Evolutionary conservation across 2,797 vertebrate species (phyloP).

Genomic region (Avahi laniger): DNA sequence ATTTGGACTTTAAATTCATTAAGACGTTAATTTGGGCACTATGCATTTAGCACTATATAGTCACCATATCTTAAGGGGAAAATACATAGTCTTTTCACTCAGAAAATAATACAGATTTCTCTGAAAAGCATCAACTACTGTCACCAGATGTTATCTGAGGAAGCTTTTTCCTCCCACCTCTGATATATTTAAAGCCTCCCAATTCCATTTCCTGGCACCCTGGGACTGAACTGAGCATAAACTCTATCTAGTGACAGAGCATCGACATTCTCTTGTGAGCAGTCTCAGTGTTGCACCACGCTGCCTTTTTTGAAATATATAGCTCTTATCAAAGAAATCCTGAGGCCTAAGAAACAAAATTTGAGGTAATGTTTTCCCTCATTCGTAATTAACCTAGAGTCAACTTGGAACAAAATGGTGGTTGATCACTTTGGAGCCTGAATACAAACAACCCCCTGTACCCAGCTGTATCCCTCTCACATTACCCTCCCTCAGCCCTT

Average conservation of each 20-base stretch:
- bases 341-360: not conserved
- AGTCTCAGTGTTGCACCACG: not conserved
- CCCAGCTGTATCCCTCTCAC: not conserved
- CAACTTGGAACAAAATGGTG: not conserved
- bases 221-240: not conserved
- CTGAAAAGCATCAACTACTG: not conserved
- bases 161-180: not conserved
- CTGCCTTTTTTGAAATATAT: not conserved
- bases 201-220: not conserved
- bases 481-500: not conserved
- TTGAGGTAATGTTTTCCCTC: not conserved
- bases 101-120: conserved; percentile 11
- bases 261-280: not conserved
- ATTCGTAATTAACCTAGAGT: not conserved
- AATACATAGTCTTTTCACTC: not conserved
- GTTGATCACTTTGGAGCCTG: not conserved
- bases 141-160: conserved; percentile 22
- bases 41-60: not conserved
- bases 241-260: not conserved
- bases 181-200: not conserved
- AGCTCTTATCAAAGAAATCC: not conserved
- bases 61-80: not conserved
- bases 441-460: not conserved
- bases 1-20: not conserved
- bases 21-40: conserved; percentile 3